A percentile compares a stretch with the other conserved stretches of the same genome.
These are phyloP conservation scores for Amphipoea oculea DNA, from an alignment of 2,888 invertebrate genomes.

Conservation along the genomic window DNA sequence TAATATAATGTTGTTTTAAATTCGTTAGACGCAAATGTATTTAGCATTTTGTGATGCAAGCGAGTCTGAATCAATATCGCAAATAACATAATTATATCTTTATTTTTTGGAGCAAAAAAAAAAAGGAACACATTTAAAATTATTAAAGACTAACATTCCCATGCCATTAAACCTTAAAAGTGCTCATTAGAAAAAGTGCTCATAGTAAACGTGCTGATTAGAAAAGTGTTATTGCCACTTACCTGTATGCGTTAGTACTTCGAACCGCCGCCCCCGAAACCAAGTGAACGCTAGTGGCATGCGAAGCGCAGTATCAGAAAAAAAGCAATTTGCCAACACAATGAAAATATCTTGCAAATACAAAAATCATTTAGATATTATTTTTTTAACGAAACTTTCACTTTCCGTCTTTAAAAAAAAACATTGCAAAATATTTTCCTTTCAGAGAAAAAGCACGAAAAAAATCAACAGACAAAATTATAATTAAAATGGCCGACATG, in stretches of 20 bases:
- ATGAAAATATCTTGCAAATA: conserved; percentile 31
- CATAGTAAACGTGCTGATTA: conserved; percentile 11
- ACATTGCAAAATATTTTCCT: conserved; percentile 17
- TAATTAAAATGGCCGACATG: background rate
- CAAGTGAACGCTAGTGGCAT: conserved; percentile 73
- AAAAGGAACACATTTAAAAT: background rate
- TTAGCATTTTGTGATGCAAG: conserved; percentile 3
- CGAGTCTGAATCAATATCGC: background rate
- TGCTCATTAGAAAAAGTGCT: conserved; percentile 13
- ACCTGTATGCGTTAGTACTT: conserved; percentile 70
- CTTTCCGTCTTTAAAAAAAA: background rate
- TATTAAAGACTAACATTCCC: conserved; percentile 22
- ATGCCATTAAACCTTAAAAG: conserved; percentile 24
- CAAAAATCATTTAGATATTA: background rate
- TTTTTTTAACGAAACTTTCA: background rate
- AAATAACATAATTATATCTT: background rate
- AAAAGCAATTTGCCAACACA: conserved; percentile 31
- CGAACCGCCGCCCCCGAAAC: conserved; percentile 74
- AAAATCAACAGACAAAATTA: background rate
- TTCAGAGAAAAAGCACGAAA: conserved; percentile 1
- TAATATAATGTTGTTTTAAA: background rate
- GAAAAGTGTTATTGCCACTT: conserved; percentile 55
- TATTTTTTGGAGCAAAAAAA: background rate
- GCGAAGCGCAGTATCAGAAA: conserved; percentile 59
- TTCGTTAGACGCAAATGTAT: conserved; percentile 1